phyloP scores from a whole-genome alignment of 2,888 invertebrate genomes.

The Agrochola circellaris region DNA sequence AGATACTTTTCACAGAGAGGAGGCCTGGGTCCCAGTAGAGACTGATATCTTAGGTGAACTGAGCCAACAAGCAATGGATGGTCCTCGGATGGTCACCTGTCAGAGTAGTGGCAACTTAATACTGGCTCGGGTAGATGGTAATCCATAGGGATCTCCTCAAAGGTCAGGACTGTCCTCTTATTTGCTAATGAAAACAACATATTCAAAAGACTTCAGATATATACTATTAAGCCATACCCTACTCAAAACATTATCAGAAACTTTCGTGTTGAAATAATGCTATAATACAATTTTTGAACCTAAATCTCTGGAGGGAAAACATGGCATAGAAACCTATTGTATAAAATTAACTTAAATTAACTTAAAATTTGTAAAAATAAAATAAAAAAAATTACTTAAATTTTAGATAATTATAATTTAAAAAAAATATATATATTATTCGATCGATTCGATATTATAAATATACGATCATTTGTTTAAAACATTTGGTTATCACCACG shows the following conservation, averaged over 20 bases:
- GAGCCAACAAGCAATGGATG: neutral
- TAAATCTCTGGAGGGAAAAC: conserved; percentile 28
- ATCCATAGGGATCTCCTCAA: conserved; percentile 12
- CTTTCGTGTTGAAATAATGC: conserved; percentile 17
- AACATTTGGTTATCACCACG: too few relatives aligned
- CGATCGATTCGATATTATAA: too few relatives aligned
- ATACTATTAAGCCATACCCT: conserved; percentile 24
- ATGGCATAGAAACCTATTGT: neutral
- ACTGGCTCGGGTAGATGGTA: neutral
- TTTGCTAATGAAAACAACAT: conserved; percentile 9
- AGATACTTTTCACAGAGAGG: neutral
- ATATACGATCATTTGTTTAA: too few relatives aligned
- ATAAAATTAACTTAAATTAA: neutral
- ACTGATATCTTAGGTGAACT: neutral
- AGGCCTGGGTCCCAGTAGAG: too few relatives aligned
- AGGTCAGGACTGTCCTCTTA: neutral
- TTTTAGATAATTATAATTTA: too few relatives aligned
- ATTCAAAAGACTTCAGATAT: conserved; percentile 20
- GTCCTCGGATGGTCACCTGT: neutral
- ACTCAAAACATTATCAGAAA: conserved; percentile 32
- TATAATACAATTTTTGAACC: conserved; percentile 28
- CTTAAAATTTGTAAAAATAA: too few relatives aligned
- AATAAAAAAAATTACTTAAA: too few relatives aligned
- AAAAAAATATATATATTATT: too few relatives aligned
- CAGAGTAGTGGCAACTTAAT: neutral